Conservation (phyloP, 2,888 invertebrate species). For the Crossocerus cetratus region DNA sequence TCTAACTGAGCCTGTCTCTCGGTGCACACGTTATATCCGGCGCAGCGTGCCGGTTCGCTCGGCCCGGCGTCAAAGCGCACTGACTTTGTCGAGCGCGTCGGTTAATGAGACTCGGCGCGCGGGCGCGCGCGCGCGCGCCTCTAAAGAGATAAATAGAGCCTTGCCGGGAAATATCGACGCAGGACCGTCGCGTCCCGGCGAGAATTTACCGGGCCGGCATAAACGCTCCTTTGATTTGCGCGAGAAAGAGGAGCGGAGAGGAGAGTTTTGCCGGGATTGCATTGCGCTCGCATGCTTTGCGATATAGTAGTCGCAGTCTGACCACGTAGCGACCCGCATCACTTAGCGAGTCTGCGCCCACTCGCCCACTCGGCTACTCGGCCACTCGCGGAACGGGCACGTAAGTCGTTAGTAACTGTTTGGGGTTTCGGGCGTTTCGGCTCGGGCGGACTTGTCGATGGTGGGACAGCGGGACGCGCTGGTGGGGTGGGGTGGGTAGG, state of each 20-base stretch:
- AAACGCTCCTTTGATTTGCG: not conserved
- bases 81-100: not conserved
- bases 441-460: constrained; percentile 18
- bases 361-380: no score
- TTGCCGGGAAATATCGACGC: constrained; percentile 9
- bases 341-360: constrained; percentile 86
- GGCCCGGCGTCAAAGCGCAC: not conserved
- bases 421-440: constrained; percentile 2
- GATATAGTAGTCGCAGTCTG: constrained; percentile 80
- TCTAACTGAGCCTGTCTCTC: not conserved
- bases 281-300: no score
- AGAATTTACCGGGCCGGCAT: constrained; percentile 5
- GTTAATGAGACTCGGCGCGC: not conserved
- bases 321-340: constrained; percentile 91
- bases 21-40: not conserved
- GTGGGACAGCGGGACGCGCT: no score
- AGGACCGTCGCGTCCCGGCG: not conserved
- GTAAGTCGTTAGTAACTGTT: constrained; percentile 80
- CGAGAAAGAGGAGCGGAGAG: not conserved
- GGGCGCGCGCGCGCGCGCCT: no score
- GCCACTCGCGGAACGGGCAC: no score
- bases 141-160: not conserved
- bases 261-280: constrained; percentile 19
- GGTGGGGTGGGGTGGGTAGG: no score
- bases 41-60: not conserved